A percentile compares a stretch with the other conserved stretches of the same genome.
These are phyloP conservation scores for Hydropsyche tenuis DNA, from an alignment of 1,140 invertebrate species.

Conservation along the genomic window DNA sequence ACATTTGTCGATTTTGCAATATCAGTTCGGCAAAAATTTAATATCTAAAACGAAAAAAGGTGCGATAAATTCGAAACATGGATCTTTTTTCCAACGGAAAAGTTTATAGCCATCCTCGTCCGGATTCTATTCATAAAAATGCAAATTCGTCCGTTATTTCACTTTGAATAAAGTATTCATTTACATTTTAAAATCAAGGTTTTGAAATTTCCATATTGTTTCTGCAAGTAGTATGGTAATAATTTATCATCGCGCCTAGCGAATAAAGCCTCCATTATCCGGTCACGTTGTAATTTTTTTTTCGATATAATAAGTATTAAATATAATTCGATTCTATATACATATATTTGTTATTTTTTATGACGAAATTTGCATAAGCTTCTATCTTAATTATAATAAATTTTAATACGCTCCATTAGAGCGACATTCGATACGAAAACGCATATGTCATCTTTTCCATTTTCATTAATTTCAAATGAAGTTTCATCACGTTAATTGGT, in stretches of 20 bases:
- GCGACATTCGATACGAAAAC: not conserved
- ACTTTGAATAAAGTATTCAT: conserved; percentile 31
- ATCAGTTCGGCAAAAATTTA: too few relatives aligned
- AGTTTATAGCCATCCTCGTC: conserved; percentile 24
- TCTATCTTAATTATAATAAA: too few relatives aligned
- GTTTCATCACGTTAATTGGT: conserved; percentile 25
- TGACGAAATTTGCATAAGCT: too few relatives aligned
- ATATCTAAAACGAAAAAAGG: too few relatives aligned
- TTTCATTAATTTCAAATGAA: conserved; percentile 4
- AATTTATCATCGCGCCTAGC: conserved; percentile 19
- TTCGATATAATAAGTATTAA: too few relatives aligned
- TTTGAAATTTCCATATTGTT: conserved; percentile 31
- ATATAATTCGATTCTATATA: too few relatives aligned
- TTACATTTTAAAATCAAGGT: conserved; percentile 35
- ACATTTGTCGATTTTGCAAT: too few relatives aligned
- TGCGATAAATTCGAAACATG: too few relatives aligned
- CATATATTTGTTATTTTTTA: too few relatives aligned
- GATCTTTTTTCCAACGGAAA: not conserved
- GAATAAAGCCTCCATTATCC: conserved; percentile 23
- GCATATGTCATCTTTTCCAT: conserved; percentile 11
- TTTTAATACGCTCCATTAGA: too few relatives aligned
- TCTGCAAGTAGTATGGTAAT: conserved; percentile 26
- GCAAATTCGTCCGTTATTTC: conserved; percentile 34
- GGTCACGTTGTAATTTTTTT: conserved; percentile 13
- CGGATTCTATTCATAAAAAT: conserved; percentile 34